Conservation (phyloP, 1,140 invertebrate species). For the Zaprionus ghesquierei region DNA sequence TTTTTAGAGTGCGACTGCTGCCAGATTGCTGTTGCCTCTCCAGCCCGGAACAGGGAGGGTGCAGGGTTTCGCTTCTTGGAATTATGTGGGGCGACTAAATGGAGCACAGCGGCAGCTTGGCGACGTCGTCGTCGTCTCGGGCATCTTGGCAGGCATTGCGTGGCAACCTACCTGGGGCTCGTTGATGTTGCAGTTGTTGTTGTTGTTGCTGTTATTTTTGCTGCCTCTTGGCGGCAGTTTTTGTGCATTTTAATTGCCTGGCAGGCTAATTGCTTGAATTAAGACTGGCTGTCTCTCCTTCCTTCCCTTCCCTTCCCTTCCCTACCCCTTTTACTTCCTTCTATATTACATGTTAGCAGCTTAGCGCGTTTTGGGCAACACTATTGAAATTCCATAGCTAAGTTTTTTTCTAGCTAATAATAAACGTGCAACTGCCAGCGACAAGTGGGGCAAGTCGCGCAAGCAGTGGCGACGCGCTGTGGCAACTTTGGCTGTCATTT, state of each 20-base stretch:
- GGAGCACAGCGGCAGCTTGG: constrained; percentile 8
- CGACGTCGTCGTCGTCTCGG: neutral
- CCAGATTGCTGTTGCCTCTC: neutral
- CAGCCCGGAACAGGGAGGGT: neutral
- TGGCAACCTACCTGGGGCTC: constrained; percentile 4
- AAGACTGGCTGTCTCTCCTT: neutral
- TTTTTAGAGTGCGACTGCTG: constrained; percentile 48
- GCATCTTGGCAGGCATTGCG: neutral
- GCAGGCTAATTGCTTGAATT: constrained; percentile 24
- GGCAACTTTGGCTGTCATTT: constrained; percentile 36
- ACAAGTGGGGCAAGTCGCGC: constrained; percentile 29
- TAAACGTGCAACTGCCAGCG: constrained; percentile 34
- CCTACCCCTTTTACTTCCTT: too few relatives aligned
- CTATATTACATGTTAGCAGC: too few relatives aligned
- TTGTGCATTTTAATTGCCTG: constrained; percentile 39
- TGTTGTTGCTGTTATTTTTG: constrained; percentile 13
- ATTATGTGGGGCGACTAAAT: constrained; percentile 64
- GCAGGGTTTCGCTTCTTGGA: constrained; percentile 68
- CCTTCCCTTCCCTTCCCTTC: too few relatives aligned
- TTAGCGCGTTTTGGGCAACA: neutral
- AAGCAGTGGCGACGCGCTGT: neutral
- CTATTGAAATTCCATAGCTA: constrained; percentile 9
- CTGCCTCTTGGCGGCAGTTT: constrained; percentile 8
- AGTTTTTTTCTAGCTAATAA: constrained; percentile 30
- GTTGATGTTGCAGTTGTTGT: constrained; percentile 19